Base-by-base conservation (phyloP, 2,113 vertebrate genomes). In the Chaetura pelagica region DNA sequence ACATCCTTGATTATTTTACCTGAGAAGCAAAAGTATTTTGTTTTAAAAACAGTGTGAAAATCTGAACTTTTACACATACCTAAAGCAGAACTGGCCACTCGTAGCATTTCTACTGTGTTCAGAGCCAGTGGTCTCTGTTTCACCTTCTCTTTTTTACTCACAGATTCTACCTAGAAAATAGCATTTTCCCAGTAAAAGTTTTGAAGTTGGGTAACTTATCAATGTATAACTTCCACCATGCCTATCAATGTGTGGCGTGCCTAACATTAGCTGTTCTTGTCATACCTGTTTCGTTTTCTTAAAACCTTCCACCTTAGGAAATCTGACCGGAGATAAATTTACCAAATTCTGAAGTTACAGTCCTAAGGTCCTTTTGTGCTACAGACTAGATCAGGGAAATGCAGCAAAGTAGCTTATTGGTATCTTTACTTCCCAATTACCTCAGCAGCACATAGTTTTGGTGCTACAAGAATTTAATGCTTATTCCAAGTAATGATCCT, bases 91-190 rank as follows among this genome's bases (percentile, higher is more conserved):
- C 99, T 99, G 95, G 98, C 99, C 85, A 99, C 99, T 89, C 99
- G 98, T 26, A 99, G 95, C 99, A 99, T 99, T 98, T 99, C 99
- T 95, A 99, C 99, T 0, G 99, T 99, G 97, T 99, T 99, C 90
- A 99, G 94, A 71, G 99, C 99, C 92, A 98, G 98, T 2, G 99
- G 99, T 81, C 99, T 98, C 97, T 99, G 99, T 96, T 99, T 99
- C 75, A 98, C 97, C 95, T 99, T 99, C 96, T 99, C 99, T 80
- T 99, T 99, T 94, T 98, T 99, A 97, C 97, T 99, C 90, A 99
- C 99, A 22, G 99, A 98, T 91, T 99, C 98, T 85, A 99, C 99
- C 99, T 99, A 95, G 22, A 92, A 94, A 94, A 92, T 14, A 87
- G 55, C 40, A 97, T 87, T 90, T 95, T 66, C 57, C 78, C 76